phyloP scores from a whole-genome alignment of 2,113 vertebrate genomes.

The Platysteira castanea region DNA sequence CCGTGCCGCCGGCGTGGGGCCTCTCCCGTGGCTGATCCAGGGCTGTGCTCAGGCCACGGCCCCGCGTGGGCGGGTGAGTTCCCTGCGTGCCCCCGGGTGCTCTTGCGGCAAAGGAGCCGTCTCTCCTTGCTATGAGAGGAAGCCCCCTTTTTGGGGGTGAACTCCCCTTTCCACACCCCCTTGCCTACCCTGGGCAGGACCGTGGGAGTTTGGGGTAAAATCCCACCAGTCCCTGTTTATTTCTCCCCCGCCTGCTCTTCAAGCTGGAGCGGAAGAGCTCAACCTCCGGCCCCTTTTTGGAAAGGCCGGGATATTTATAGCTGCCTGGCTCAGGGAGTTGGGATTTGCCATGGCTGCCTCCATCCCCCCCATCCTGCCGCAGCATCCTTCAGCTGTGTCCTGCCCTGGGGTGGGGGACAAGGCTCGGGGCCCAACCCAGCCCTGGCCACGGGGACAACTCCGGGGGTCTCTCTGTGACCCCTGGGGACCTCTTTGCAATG shows the following conservation, averaged over 20 bases:
- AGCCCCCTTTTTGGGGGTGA: background rate
- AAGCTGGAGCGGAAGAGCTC: background rate
- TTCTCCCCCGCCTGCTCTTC: background rate
- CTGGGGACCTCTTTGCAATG: fast-evolving
- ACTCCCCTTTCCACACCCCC: background rate
- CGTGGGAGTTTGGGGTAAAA: background rate
- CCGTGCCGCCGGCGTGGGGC: background rate
- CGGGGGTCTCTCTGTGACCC: background rate
- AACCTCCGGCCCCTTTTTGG: constrained; percentile 13
- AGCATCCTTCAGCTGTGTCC: background rate
- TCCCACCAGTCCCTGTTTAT: background rate
- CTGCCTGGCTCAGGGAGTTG: background rate
- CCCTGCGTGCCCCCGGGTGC: background rate
- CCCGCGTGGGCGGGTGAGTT: background rate
- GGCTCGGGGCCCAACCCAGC: fast-evolving
- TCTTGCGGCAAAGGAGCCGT: fast-evolving
- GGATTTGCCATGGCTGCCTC: background rate
- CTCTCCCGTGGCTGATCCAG: fast-evolving
- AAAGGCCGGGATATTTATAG: constrained; percentile 34
- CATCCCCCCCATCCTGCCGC: background rate
- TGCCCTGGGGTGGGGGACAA: fast-evolving
- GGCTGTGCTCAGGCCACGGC: background rate
- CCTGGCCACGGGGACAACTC: fast-evolving
- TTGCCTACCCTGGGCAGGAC: background rate
- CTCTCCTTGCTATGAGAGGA: fast-evolving